A percentile compares a stretch with the other conserved stretches of the same genome.
These are phyloP conservation scores for Reticulitermes lucifugus DNA, from an alignment of 2,888 invertebrate species.

Conservation along the genomic window DNA sequence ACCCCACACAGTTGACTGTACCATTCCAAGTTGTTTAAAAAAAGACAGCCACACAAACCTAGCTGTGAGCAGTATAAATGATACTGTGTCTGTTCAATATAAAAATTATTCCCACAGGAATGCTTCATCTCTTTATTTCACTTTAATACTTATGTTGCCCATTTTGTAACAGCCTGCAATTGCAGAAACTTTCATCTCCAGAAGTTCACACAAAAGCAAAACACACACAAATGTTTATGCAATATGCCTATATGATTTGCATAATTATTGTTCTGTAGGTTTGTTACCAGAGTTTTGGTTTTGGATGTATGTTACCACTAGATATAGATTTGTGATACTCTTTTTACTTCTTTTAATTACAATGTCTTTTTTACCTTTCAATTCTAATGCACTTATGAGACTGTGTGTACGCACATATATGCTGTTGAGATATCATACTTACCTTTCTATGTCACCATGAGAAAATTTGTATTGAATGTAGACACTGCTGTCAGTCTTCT, in stretches of 20 bases:
- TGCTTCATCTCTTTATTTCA: background rate
- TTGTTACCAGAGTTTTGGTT: background rate
- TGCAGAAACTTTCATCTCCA: background rate
- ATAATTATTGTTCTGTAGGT: slow-evolving; percentile 2
- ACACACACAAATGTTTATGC: background rate
- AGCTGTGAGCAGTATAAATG: background rate
- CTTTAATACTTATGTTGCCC: background rate
- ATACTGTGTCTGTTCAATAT: background rate
- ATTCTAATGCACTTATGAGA: background rate
- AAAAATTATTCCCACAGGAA: background rate
- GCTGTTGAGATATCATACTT: slow-evolving; percentile 41
- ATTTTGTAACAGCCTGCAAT: background rate
- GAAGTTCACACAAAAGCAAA: background rate
- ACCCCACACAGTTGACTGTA: background rate
- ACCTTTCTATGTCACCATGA: slow-evolving; percentile 17
- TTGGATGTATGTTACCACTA: slow-evolving; percentile 25
- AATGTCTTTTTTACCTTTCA: slow-evolving; percentile 14
- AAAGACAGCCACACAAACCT: slow-evolving; percentile 33
- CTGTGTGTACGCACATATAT: slow-evolving; percentile 36
- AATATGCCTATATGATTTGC: background rate
- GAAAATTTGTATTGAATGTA: background rate
- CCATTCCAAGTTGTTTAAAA: slow-evolving; percentile 20
- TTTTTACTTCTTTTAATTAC: slow-evolving; percentile 14
- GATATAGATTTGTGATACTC: background rate
- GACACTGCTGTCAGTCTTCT: background rate